Base-by-base conservation (phyloP, 2,888 invertebrate genomes). In the Plusia festucae region DNA sequence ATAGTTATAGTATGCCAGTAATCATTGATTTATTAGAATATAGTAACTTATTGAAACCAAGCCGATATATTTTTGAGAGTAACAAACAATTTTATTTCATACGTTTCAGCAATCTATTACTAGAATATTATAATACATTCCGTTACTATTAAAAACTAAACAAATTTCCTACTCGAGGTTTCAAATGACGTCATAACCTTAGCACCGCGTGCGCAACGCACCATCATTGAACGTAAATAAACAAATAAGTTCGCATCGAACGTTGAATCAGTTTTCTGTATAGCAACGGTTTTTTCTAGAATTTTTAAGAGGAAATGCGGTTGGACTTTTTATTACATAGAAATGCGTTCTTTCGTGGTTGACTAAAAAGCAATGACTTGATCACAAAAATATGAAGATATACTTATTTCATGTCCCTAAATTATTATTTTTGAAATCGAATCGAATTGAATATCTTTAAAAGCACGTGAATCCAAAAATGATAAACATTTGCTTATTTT, bases 161-260 rank as follows among this genome's bases (percentile, higher is more conserved):
- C 53, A 67, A 53, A 63, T 70, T 46, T 60, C 68, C 59, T 68
- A 68, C 63, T 75, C 65, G 65, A 65, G 61, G 64, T 70, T 76
- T 58, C 66, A 70, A 70, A 60, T 76, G 70, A 72, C 80, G 78
- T 76, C 70, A 76, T 61, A 62, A 72, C 84, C 84, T 85, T 81
- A 87, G 70, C 82, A 77, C 74, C 81, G 85, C 79, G 84, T 83
- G 81, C 85, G 86, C 85, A 85, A 82, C 74, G 68, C 73, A 76
- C 76, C 74, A 78, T 69, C 76, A 65, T 70, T 68, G 81, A 85
- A 84, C 86, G 85, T 88, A 91, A 91, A 91, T 90, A 91, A 91
- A 91, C 88, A 91, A 90, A 88, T 75, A 70, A 66, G 65, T 69
- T 55, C 44, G 59, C 63, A 68, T 73, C 57, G 53, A 54, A 68